phyloP scores from a whole-genome alignment of 2,113 vertebrate genomes.

The Esox niger region DNA sequence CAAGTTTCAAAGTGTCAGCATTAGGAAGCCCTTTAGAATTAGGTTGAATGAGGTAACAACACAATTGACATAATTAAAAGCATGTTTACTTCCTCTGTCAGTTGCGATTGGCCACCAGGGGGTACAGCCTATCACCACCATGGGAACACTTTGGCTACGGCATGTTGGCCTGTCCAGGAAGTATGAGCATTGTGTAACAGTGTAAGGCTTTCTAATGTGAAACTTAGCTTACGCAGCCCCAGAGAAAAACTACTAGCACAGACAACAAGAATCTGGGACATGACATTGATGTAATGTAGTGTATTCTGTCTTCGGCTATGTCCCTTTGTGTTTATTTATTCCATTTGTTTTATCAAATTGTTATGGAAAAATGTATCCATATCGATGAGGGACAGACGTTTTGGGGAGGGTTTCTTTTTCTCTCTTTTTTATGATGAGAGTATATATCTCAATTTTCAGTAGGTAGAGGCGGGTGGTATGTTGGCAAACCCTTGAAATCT shows the following conservation, averaged over 20 bases:
- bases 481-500: conserved; percentile 39
- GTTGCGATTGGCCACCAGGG: conserved; percentile 39
- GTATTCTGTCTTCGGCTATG: conserved; percentile 9
- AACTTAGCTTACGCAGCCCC: conserved; percentile 39
- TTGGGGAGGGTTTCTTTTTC: background rate
- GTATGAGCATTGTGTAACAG: conserved; percentile 59
- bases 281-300: conserved; percentile 30
- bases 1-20: too few relatives aligned
- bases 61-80: background rate
- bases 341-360: conserved; percentile 32
- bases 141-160: conserved; percentile 54
- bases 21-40: too few relatives aligned
- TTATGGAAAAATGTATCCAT: conserved; percentile 2
- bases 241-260: conserved; percentile 53
- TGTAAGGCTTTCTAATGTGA: conserved; percentile 70
- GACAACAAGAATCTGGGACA: conserved; percentile 53
- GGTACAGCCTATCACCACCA: conserved; percentile 60
- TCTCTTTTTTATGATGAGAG: too few relatives aligned
- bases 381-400: background rate
- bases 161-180: conserved; percentile 46
- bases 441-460: too few relatives aligned
- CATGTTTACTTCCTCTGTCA: conserved; percentile 7
- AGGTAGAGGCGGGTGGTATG: conserved; percentile 50
- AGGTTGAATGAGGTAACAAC: too few relatives aligned
- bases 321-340: background rate